A percentile compares a stretch with the other conserved stretches of the same genome.
Evolutionary conservation across 2,888 invertebrate genomes (phyloP).

Genomic region (Melitaea athalia): DNA sequence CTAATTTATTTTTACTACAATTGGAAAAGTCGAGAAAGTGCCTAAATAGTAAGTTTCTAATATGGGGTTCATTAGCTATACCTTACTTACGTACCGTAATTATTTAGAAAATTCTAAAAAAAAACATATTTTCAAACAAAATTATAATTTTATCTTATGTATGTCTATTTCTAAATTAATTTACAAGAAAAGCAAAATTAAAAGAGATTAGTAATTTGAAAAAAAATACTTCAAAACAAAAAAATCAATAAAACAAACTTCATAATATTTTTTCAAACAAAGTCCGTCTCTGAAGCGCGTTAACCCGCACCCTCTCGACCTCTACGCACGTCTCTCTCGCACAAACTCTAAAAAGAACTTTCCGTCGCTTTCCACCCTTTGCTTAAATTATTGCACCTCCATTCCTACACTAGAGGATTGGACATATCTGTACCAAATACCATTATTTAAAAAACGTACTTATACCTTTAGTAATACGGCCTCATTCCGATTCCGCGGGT

Average conservation of each 20-base stretch:
- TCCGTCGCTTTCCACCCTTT: conserved; percentile 80
- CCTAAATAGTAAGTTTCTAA: no score
- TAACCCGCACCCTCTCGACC: conserved; percentile 77
- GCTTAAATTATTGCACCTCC: conserved; percentile 81
- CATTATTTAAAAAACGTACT: conserved; percentile 48
- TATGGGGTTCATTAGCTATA: no score
- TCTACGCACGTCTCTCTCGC: conserved; percentile 82
- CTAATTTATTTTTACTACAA: no score
- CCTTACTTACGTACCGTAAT: no score
- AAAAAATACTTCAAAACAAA: conserved; percentile 6
- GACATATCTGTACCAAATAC: conserved; percentile 50
- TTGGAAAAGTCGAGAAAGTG: no score
- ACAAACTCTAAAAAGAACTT: conserved; percentile 82
- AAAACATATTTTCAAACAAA: no score
- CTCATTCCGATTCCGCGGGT: conserved; percentile 36
- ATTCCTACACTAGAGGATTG: conserved; percentile 53
- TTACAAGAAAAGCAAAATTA: no score
- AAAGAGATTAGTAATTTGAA: background rate
- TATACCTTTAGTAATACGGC: conserved; percentile 42
- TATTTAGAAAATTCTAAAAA: no score
- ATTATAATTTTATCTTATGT: no score
- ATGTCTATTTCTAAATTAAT: no score
- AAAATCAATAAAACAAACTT: conserved; percentile 19
- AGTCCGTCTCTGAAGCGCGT: conserved; percentile 69
- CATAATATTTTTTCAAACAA: conserved; percentile 28